Conservation (phyloP, 2,888 invertebrate genomes). For the Platycheirus albimanus region DNA sequence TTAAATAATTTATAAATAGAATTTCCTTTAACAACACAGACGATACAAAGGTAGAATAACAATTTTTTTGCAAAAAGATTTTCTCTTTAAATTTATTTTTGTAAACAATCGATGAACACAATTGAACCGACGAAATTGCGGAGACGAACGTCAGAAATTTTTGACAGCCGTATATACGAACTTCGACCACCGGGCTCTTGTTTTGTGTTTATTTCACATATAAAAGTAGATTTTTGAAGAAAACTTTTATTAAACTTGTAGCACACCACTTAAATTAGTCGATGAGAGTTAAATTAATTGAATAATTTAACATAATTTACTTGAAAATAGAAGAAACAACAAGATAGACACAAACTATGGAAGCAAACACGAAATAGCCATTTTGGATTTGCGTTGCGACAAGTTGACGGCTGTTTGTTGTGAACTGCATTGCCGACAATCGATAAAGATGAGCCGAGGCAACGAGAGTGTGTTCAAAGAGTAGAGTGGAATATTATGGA, state of each 20-base stretch:
- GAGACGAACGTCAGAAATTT: constrained; percentile 19
- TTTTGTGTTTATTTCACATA: constrained; percentile 43
- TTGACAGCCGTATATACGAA: background rate
- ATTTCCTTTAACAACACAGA: background rate
- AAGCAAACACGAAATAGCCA: constrained; percentile 56
- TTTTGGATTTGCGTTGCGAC: constrained; percentile 56
- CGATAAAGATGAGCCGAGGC: constrained; percentile 22
- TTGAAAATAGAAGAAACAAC: constrained; percentile 27
- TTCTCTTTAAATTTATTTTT: constrained; percentile 14
- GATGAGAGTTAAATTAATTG: background rate
- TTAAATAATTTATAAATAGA: constrained; percentile 60
- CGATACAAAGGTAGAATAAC: background rate
- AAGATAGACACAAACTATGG: background rate
- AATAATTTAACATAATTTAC: constrained; percentile 1
- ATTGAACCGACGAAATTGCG: constrained; percentile 2
- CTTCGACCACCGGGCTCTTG: constrained; percentile 54
- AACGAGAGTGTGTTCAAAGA: constrained; percentile 43
- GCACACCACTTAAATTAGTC: constrained; percentile 35
- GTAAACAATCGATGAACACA: constrained; percentile 69
- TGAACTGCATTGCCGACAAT: constrained; percentile 47
- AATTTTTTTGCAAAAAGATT: constrained; percentile 27
- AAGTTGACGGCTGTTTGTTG: constrained; percentile 25
- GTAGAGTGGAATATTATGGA: background rate
- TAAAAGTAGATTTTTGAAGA: background rate
- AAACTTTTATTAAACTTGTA: background rate